Evolutionary conservation across 2,797 vertebrate genomes (phyloP).

Genomic region (Siniperca scherzeri): DNA sequence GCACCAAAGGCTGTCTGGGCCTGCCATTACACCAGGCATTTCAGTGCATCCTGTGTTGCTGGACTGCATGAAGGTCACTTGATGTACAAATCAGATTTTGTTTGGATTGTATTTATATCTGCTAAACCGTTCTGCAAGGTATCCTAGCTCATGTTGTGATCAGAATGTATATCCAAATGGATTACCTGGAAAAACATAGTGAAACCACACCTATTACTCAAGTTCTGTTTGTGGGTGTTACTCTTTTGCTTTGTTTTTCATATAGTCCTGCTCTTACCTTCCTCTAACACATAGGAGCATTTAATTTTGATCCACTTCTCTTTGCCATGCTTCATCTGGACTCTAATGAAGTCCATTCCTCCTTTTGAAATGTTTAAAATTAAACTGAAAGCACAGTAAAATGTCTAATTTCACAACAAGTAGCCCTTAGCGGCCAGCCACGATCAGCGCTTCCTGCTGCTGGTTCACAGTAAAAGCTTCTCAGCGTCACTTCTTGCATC

Average conservation of each 20-base stretch:
- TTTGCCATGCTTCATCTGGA: neutral
- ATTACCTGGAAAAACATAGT: constrained; percentile 19
- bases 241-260: neutral
- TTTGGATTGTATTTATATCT: constrained; percentile 20
- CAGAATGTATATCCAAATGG: constrained; percentile 16
- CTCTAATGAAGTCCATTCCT: neutral
- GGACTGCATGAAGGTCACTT: constrained; percentile 33
- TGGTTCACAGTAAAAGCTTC: constrained; percentile 16
- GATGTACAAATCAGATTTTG: constrained; percentile 18
- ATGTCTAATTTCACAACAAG: constrained; percentile 4
- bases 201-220: constrained; percentile 16
- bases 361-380: neutral
- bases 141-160: constrained; percentile 10
- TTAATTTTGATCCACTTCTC: constrained; percentile 8
- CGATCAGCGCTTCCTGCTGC: constrained; percentile 10
- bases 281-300: neutral
- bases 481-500: constrained; percentile 4
- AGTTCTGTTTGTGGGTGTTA: neutral
- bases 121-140: neutral
- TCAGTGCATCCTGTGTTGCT: constrained; percentile 17
- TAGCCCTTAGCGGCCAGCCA: too few relatives aligned
- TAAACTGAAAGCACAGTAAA: neutral
- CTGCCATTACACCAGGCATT: constrained; percentile 1
- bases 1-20: constrained; percentile 16
- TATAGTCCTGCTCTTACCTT: neutral